These are phyloP conservation scores for Rhipidura dahli DNA, from an alignment of 2,113 vertebrate genomes.

Conservation along the genomic window DNA sequence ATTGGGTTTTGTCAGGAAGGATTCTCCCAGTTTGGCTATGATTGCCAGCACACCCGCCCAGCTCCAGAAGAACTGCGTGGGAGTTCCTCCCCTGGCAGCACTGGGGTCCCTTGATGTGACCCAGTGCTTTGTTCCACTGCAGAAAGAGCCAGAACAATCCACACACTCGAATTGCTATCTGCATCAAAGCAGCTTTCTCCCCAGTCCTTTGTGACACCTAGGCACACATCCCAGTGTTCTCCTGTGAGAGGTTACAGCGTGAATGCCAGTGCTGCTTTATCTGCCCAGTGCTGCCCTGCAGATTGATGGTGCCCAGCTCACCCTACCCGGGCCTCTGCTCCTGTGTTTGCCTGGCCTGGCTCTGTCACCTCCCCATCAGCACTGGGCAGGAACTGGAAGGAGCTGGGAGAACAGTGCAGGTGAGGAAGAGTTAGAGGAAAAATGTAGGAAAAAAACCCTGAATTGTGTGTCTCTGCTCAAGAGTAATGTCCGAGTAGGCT, in stretches of 20 bases:
- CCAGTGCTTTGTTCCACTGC: background rate
- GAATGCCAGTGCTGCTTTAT: background rate
- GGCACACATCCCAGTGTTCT: background rate
- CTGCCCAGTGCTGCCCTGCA: background rate
- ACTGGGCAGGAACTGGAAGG: background rate
- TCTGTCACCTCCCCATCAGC: background rate
- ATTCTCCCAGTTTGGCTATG: background rate
- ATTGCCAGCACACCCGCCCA: background rate
- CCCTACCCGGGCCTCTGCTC: background rate
- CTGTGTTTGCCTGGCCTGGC: background rate
- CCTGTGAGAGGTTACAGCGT: background rate
- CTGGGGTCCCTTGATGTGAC: background rate
- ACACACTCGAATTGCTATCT: background rate
- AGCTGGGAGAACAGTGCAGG: background rate
- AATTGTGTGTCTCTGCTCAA: background rate
- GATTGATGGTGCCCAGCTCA: background rate
- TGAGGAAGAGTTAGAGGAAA: background rate
- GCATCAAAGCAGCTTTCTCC: background rate
- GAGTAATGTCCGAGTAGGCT: background rate
- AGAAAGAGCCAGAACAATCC: background rate
- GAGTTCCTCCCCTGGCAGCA: background rate
- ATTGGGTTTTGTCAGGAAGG: background rate
- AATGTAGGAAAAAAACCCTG: background rate
- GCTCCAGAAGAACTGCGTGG: accelerated
- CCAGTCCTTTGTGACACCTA: background rate